These are phyloP conservation scores for Zoroaster sp. DNA, from an alignment of 53 echinoderm and acorn worm species.

Conservation along the genomic window DNA sequence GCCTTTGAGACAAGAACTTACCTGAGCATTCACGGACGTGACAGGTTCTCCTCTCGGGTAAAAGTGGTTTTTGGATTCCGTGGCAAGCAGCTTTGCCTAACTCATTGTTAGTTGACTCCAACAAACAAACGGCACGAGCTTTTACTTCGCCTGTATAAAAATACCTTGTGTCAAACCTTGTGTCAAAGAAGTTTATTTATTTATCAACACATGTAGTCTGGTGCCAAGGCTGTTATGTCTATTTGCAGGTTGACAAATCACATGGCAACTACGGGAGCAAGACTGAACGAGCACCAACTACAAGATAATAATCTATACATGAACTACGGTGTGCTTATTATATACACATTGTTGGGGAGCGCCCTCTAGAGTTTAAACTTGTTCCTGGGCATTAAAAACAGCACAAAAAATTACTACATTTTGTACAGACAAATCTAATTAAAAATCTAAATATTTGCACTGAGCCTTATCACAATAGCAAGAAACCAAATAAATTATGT, in stretches of 20 bases:
- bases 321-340: not conserved
- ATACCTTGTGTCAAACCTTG: too few relatives aligned
- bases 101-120: not conserved
- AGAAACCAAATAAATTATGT: too few relatives aligned
- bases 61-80: not conserved
- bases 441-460: too few relatives aligned
- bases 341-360: not conserved
- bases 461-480: too few relatives aligned
- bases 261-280: not conserved
- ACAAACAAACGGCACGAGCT: slow-evolving; percentile 22
- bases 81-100: slow-evolving; percentile 27
- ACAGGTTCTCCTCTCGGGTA: slow-evolving; percentile 11
- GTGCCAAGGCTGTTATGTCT: not conserved
- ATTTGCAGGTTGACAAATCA: not conserved
- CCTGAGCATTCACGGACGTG: not conserved
- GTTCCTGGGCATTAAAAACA: too few relatives aligned
- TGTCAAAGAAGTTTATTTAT: not conserved
- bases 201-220: slow-evolving; percentile 22
- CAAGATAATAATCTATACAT: not conserved
- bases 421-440: too few relatives aligned
- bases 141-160: slow-evolving; percentile 9
- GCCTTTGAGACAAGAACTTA: too few relatives aligned
- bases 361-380: not conserved
- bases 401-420: too few relatives aligned
- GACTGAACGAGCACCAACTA: not conserved